Base-by-base conservation (phyloP, 2,888 invertebrate species). In the Nebria brevicollis region DNA sequence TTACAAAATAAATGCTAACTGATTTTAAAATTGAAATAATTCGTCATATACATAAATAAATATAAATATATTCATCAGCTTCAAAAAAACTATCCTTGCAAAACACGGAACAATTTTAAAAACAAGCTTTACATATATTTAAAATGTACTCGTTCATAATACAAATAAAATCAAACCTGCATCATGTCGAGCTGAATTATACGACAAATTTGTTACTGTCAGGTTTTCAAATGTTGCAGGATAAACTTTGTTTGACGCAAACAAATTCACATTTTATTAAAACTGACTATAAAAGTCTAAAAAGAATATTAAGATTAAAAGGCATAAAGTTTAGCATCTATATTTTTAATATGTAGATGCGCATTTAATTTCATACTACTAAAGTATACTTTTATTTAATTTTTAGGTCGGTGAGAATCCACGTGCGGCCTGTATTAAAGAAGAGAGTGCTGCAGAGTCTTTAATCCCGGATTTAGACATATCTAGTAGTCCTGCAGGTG, bases 381-480 rank as follows among this genome's bases (percentile, higher is more conserved):
- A 70, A 25, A 70, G 11, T 25, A 7, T 25, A 70, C 1, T 15
- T 70, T 25, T 66, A 42, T 43, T 73, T 26, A 20, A 20, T 20
- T n/a, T 68, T 70, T 41, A 81, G 81, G 81, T 81, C 3, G 81
- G 81, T 42, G 81, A 81, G 42, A 77, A 76, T 13, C 77, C 81
- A 8, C 81, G 81, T 66, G 72, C 81, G 26, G 66, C 75, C n/a
- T 73, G 77, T 42, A 66, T 81, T 20, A 81, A 77, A 74, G 87
- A 87, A 82, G 87, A 88, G 82, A 87, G 86, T 72, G 87, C 87
- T 13, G 86, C 86, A 34, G 85, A 85, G 26, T 87, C 86, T 84
- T 88, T 88, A 4, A 87, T 87, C 85, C 88, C 88, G 1, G 89
- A 88, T 74, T 84, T 87, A 54, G 88, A 87, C 54, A 26, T 75